Base-by-base conservation (phyloP, 2,888 invertebrate genomes). In the Pteria penguin region DNA sequence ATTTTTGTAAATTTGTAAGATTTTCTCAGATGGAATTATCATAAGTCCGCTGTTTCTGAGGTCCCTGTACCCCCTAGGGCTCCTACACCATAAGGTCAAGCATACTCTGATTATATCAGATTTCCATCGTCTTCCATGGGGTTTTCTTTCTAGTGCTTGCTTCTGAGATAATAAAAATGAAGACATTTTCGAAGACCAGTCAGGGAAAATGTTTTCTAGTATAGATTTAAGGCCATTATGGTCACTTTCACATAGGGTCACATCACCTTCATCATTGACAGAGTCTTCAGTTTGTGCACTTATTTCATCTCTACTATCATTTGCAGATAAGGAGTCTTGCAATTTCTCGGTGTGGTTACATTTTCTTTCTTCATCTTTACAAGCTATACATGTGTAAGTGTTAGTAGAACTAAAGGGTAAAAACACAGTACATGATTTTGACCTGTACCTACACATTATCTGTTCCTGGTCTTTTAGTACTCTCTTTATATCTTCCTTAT, bases 11-110 rank as follows among this genome's bases (percentile, higher is more conserved):
- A 29, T 61, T 61, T 31, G 61, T 61, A 80, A 52, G 4, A 70
- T 31, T n/a, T 63, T 61, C 11, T 63, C 24, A 24, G 80, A 80
- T 45, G 80, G 80, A 5, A 80, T 26, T 18, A 80, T 52, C 4
- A 80, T 11, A 36, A 66, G 73, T 32, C 58, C 69, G 72, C 74
- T 69, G 54, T 63, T 32, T 26, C 60, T 31, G 11, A 79, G 36
- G n/a, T 71, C 67, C 11, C 57, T 61, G 72, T 81, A 81, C 11
- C 72, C 75, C 62, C 71, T 61, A 24, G 78, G 78, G 26, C 76
- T 76, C 18, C 79, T 24, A 57, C 68, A 75, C 71, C 78, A 82
- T 29, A 82, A 27, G 4, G 79, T 61, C 11, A 79, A 52, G 65
- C 76, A 76, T 14, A 82, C 24, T 33, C 71, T 18, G 5, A 80